Evolutionary conservation across 2,113 vertebrate genomes (phyloP), one percentile per base, ranked within the genome.

Genomic region (Stigmatopora argus): DNA sequence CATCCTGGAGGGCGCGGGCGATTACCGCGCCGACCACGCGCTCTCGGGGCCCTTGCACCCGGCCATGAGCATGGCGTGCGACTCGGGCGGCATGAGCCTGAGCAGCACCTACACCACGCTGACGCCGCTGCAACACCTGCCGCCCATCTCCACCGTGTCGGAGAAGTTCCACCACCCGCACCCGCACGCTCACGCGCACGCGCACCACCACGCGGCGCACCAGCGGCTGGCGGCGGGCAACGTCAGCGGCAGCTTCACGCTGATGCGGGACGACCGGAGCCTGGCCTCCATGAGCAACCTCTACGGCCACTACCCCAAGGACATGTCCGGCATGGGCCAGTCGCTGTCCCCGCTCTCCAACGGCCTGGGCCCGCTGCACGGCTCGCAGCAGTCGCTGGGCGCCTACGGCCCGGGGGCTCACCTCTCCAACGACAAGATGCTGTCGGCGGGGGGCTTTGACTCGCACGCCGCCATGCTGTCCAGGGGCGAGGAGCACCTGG

Each of bases 21-120:
- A 98, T 56, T 98, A 97, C 88, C 94, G 96, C 74, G 80, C 92
- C 52, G 96, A 97, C 71, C 94, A 94, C 87, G 85, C 89, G 64
- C 82, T 97, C 86, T 92, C 92, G 17, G 93, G 90, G 11, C 93
- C 95, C 59, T 85, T 96, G 86, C 96, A 97, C 84, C 93, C 96
- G 3, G 95, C 95, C 34, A 98, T 98, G 94, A 95, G 93, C 89
- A 95, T 97, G 95, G 93, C 96, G 64, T 98, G 96, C 88, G 96
- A 98, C 78, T 94, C 94, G 63, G 93, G 92, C 45, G 93, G 92
- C 35, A 94, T 95, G 93, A 94, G 93, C 84, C 84, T 97, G 73
- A 96, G 94, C 87, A 93, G 94, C 90, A 98, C 95, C 84, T 97
- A 97, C 90, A 95, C 95, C 58, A 97, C 95, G 18, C 92, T 98